Evolutionary conservation across 64 coral and sea anemone species (phyloP).

Genomic region (Pocillopora damicornis): DNA sequence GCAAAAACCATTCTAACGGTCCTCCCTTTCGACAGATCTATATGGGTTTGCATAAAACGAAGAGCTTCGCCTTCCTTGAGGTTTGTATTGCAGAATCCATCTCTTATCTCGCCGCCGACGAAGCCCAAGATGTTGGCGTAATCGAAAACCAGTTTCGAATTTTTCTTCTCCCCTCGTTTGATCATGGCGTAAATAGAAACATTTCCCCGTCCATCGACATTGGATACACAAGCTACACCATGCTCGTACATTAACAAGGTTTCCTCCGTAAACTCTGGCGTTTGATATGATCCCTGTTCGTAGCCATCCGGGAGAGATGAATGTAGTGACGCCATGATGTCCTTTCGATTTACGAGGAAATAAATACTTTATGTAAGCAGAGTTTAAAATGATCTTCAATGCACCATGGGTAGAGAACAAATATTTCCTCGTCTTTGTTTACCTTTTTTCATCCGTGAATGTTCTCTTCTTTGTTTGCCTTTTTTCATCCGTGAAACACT

Average conservation of each 20-base stretch:
- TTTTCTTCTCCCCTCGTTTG: slow-evolving; percentile 19
- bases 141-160: slow-evolving; percentile 26
- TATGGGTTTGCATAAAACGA: slow-evolving; percentile 51
- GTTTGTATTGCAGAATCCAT: slow-evolving; percentile 43
- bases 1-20: slow-evolving; percentile 31
- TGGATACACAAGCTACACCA: slow-evolving; percentile 40
- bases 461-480: too few species aligned
- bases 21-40: slow-evolving; percentile 22
- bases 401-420: too few species aligned
- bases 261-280: slow-evolving; percentile 17
- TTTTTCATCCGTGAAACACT: too few species aligned
- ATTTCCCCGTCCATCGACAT: slow-evolving; percentile 45
- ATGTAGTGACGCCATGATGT: neutral
- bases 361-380: too few species aligned
- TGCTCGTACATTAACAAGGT: slow-evolving; percentile 34
- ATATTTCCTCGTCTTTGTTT: too few species aligned
- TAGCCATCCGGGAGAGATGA: neutral
- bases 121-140: slow-evolving; percentile 43
- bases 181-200: slow-evolving; percentile 43
- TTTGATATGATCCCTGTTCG: neutral
- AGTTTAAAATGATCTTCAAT: too few species aligned
- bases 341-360: neutral
- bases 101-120: slow-evolving; percentile 43
- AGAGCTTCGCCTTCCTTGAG: slow-evolving; percentile 47
- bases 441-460: too few species aligned